Conservation (phyloP, 2,888 invertebrate genomes). For the Empis livida region DNA sequence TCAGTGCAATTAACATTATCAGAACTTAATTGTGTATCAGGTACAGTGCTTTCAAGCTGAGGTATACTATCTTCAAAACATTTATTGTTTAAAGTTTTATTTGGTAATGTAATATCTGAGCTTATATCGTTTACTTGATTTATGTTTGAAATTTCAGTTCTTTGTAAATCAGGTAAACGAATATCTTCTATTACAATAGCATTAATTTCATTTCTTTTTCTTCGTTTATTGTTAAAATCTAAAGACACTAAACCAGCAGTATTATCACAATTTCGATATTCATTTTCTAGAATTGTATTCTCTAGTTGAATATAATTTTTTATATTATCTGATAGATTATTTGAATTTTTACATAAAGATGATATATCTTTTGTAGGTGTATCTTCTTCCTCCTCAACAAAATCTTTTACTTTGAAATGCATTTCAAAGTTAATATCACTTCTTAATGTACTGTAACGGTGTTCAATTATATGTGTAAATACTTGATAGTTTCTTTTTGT, state of each 20-base stretch:
- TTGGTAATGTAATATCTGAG: too few species aligned
- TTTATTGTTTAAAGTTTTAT: too few species aligned
- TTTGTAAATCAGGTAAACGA: too few species aligned
- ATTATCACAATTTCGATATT: not conserved
- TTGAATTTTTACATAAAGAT: slow-evolving; percentile 7
- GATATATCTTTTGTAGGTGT: slow-evolving; percentile 11
- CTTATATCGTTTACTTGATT: too few species aligned
- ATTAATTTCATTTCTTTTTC: not conserved
- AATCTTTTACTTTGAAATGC: slow-evolving; percentile 29
- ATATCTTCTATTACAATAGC: too few species aligned
- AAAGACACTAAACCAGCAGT: too few species aligned
- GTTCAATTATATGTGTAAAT: slow-evolving; percentile 29
- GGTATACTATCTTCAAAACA: too few species aligned
- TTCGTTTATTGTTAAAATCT: not conserved
- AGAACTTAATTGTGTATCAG: too few species aligned
- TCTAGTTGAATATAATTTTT: slow-evolving; percentile 26
- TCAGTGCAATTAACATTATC: too few species aligned
- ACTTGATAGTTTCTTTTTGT: slow-evolving; percentile 30
- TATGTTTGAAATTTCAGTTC: too few species aligned
- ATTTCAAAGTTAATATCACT: slow-evolving; percentile 27
- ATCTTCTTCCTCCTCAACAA: slow-evolving; percentile 21
- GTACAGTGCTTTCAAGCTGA: too few species aligned
- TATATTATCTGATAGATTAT: slow-evolving; percentile 19
- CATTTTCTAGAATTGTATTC: slow-evolving; percentile 16
- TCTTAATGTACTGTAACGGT: slow-evolving; percentile 29